phyloP scores from a whole-genome alignment of 2,113 vertebrate genomes.

The Puffinus mauretanicus region DNA sequence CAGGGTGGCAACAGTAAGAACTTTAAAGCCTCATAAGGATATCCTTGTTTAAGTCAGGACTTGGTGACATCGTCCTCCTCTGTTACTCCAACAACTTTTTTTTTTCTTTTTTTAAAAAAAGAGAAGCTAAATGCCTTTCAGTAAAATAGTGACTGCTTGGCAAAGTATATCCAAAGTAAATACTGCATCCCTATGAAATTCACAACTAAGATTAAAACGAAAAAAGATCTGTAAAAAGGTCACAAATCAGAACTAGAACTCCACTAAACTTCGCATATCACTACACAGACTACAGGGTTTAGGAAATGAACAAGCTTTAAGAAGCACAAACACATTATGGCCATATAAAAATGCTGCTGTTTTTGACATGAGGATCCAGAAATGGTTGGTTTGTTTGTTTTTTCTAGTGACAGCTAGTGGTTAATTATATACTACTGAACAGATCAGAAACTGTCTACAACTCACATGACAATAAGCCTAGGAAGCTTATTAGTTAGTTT shows the following conservation, averaged over 20 bases:
- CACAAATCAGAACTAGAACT: neutral
- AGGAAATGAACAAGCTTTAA: neutral
- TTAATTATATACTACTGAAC: neutral
- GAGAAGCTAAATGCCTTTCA: neutral
- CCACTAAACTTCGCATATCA: neutral
- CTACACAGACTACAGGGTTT: neutral
- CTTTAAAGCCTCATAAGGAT: neutral
- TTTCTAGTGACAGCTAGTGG: neutral
- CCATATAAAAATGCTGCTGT: neutral
- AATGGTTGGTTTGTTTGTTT: neutral
- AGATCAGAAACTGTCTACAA: neutral
- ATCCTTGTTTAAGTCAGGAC: neutral
- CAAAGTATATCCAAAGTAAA: neutral
- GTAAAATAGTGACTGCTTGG: neutral
- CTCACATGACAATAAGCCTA: neutral
- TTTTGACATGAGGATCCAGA: neutral
- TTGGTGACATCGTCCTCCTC: neutral
- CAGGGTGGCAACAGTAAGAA: neutral
- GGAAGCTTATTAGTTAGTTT: neutral
- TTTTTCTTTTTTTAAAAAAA: too few relatives aligned
- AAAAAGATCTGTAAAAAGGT: neutral
- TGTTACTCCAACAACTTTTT: neutral
- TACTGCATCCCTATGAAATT: neutral
- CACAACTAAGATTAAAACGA: neutral
- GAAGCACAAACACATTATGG: neutral